These are phyloP conservation scores for Telmatherina bonti DNA, from an alignment of 2,797 vertebrate genomes.

Conservation along the genomic window DNA sequence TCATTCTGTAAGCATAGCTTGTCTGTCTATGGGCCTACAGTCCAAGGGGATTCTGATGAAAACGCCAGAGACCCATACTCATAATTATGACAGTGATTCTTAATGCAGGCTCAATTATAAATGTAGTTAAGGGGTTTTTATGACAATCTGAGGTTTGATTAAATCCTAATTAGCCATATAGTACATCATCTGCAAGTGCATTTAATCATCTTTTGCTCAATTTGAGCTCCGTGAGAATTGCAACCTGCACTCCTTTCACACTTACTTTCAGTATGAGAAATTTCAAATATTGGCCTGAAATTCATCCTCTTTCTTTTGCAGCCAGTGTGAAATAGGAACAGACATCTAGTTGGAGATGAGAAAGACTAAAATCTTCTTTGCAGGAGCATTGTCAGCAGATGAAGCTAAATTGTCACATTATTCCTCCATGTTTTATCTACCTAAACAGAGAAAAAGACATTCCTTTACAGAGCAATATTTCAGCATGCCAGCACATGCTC, in stretches of 20 bases:
- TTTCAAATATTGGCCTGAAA: constrained; percentile 31
- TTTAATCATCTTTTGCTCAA: constrained; percentile 15
- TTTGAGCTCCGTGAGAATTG: background rate
- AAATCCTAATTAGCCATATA: constrained; percentile 12
- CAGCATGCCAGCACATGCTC: constrained; percentile 58
- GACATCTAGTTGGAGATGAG: constrained; percentile 24
- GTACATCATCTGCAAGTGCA: constrained; percentile 26
- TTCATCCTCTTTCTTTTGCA: constrained; percentile 19
- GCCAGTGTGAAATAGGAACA: constrained; percentile 9
- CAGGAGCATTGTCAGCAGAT: constrained; percentile 5
- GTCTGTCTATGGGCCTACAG: constrained; percentile 55
- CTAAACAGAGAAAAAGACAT: constrained; percentile 34
- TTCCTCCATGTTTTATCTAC: constrained; percentile 17
- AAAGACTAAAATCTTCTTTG: constrained; percentile 27
- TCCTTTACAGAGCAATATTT: constrained; percentile 53
- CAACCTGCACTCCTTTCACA: constrained; percentile 28
- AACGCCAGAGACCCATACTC: constrained; percentile 6
- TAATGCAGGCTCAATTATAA: background rate
- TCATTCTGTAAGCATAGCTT: constrained; percentile 52
- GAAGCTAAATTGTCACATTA: constrained; percentile 28
- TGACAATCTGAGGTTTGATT: constrained; percentile 18
- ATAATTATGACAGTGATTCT: constrained; percentile 17
- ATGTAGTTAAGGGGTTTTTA: constrained; percentile 16
- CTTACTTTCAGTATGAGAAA: constrained; percentile 29
- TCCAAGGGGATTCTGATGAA: constrained; percentile 33